Percentiles rank a stretch among this genome's conserved stretches.
Evolutionary conservation across 2,113 vertebrate species (phyloP).

Genomic region (Hypanus sabinus): DNA sequence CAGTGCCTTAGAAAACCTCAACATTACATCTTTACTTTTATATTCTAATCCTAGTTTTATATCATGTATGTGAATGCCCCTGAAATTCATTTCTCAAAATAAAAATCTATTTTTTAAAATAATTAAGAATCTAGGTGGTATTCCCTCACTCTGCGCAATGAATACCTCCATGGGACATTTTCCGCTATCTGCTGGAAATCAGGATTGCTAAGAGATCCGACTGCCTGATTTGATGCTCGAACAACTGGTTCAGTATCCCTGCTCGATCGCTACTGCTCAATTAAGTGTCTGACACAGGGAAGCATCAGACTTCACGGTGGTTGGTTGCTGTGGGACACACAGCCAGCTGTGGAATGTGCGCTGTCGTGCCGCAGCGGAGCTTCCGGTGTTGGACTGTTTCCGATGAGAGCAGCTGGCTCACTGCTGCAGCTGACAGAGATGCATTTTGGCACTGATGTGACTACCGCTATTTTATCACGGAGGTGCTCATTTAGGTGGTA

Average conservation of each 20-base stretch:
- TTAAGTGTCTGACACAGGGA: too few species aligned
- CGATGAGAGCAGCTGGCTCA: too few species aligned
- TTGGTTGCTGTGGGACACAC: background rate
- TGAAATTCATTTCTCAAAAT: background rate
- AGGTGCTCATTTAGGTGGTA: background rate
- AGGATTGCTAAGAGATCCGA: background rate
- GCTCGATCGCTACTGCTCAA: background rate
- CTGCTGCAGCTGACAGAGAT: background rate
- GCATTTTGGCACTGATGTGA: background rate
- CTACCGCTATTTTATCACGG: background rate
- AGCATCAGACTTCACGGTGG: background rate
- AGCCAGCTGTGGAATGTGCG: background rate
- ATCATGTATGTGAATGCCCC: background rate
- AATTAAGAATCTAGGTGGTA: too few species aligned
- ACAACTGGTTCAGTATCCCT: background rate
- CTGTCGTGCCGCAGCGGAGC: background rate
- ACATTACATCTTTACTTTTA: too few species aligned
- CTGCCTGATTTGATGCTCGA: background rate
- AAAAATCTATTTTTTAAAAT: background rate
- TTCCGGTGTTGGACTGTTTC: background rate
- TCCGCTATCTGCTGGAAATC: background rate
- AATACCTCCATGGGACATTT: background rate
- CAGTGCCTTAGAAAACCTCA: too few species aligned
- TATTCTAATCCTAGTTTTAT: too few species aligned
- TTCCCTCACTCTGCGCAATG: background rate